Evolutionary conservation across 1,140 invertebrate genomes (phyloP).

Genomic region (Philaenus spumarius): DNA sequence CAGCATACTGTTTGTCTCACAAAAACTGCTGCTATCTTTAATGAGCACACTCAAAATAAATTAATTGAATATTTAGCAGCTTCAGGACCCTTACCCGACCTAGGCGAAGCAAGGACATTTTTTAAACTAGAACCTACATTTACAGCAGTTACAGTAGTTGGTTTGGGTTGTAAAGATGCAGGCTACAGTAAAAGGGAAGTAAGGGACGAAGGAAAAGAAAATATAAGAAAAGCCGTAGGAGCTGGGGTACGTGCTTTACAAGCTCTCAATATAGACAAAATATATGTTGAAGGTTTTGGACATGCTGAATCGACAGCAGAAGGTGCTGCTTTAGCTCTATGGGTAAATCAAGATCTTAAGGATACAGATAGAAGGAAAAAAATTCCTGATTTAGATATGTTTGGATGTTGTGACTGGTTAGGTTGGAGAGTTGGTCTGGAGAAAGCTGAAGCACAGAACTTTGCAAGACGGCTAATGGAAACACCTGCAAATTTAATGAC

Average conservation of each 20-base stretch:
- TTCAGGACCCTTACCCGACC: conserved; percentile 37
- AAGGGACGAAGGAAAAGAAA: conserved; percentile 60
- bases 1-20: conserved; percentile 15
- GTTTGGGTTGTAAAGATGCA: conserved; percentile 55
- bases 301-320: conserved; percentile 70
- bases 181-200: conserved; percentile 56
- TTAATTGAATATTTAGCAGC: conserved; percentile 15
- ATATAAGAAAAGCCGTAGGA: conserved; percentile 54
- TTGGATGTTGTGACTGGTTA: conserved; percentile 37
- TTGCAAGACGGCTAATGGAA: conserved; percentile 53
- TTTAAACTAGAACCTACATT: conserved; percentile 54
- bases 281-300: conserved; percentile 60
- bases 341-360: conserved; percentile 53
- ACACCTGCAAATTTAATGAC: conserved; percentile 56
- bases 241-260: conserved; percentile 53
- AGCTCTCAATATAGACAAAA: conserved; percentile 51
- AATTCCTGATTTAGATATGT: conserved; percentile 24
- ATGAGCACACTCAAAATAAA: conserved; percentile 15
- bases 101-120: conserved; percentile 52
- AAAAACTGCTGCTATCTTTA: conserved; percentile 22
- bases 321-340: conserved; percentile 55
- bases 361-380: conserved; percentile 8
- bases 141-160: conserved; percentile 57
- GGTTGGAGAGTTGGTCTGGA: conserved; percentile 50
- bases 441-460: conserved; percentile 54